Evolutionary conservation across 64 coral and sea anemone species (phyloP).

Genomic region (Pocillopora damicornis): DNA sequence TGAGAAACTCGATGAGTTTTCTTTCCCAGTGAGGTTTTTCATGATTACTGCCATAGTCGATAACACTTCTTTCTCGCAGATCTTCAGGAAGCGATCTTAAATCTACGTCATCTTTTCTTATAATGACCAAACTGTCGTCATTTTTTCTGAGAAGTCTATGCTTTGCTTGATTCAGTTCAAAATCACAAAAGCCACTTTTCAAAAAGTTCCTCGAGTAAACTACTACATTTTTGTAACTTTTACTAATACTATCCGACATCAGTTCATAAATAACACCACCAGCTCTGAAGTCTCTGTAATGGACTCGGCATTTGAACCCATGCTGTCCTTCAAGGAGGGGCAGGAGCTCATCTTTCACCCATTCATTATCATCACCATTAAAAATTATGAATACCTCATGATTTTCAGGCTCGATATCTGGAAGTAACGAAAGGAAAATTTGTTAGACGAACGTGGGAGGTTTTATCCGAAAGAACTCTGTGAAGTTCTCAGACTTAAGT

Average conservation of each 20-base stretch:
- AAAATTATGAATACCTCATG: constrained; percentile 22
- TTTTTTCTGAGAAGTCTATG: neutral
- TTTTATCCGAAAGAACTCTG: no score
- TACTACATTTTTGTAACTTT: constrained; percentile 39
- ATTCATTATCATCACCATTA: neutral
- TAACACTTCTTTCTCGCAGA: neutral
- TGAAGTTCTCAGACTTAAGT: no score
- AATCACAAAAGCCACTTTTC: neutral
- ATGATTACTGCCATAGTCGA: neutral
- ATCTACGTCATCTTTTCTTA: constrained; percentile 12
- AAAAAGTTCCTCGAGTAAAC: constrained; percentile 44
- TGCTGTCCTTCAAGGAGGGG: constrained; percentile 17
- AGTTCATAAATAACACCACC: constrained; percentile 14
- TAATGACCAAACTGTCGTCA: neutral
- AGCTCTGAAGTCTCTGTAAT: constrained; percentile 34
- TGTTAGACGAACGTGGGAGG: no score
- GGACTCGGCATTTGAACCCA: constrained; percentile 30
- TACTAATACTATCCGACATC: constrained; percentile 38
- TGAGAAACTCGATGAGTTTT: neutral
- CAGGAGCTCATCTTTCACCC: neutral
- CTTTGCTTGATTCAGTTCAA: constrained; percentile 17
- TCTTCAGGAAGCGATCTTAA: neutral
- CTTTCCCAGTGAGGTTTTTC: neutral
- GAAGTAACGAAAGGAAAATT: no score
- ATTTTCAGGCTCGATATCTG: no score